These are phyloP conservation scores for Zapus hudsonius DNA, from an alignment of 2,113 vertebrate species.

Conservation along the genomic window DNA sequence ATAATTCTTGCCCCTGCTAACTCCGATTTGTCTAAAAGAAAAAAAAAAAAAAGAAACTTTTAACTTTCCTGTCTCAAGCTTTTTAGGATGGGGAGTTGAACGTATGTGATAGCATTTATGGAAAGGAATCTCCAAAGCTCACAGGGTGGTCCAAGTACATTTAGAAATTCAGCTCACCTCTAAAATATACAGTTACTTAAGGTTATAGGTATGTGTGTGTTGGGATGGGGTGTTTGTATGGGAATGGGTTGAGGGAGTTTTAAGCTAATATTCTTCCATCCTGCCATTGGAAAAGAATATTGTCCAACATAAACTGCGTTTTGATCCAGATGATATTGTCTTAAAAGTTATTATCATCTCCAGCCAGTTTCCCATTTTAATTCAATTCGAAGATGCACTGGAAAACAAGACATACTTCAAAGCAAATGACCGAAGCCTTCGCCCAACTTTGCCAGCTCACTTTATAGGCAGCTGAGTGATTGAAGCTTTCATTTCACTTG, in stretches of 20 bases:
- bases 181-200: neutral
- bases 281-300: constrained; percentile 46
- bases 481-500: constrained; percentile 73
- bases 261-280: constrained; percentile 20
- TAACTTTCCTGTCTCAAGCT: constrained; percentile 15
- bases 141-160: constrained; percentile 18
- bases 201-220: neutral
- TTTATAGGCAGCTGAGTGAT: constrained; percentile 62
- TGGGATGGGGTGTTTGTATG: neutral
- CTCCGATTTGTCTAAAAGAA: too few species aligned
- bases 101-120: neutral
- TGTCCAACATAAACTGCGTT: constrained; percentile 28
- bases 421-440: constrained; percentile 25
- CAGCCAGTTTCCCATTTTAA: constrained; percentile 53
- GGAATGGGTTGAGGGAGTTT: neutral
- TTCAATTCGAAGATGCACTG: constrained; percentile 47
- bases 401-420: constrained; percentile 44
- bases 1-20: constrained; percentile 29
- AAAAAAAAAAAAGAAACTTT: constrained; percentile 43
- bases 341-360: neutral
- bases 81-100: neutral
- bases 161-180: constrained; percentile 14
- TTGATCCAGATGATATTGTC: constrained; percentile 19
- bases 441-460: constrained; percentile 56
- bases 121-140: neutral